phyloP scores from a whole-genome alignment of 2,113 vertebrate species.

The Ibidorhyncha struthersii region DNA sequence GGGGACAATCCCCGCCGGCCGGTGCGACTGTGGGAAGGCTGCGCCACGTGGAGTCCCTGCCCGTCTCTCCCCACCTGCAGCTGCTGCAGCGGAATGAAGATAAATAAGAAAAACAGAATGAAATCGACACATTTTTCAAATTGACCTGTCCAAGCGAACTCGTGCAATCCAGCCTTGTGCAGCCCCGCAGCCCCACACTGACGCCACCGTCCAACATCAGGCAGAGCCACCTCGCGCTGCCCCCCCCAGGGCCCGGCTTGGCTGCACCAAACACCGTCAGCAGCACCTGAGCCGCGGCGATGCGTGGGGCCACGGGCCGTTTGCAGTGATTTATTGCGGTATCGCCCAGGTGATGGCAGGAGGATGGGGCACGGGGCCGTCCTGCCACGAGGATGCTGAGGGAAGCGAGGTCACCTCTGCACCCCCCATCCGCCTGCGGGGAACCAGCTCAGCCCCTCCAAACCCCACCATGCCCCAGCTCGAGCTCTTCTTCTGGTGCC shows the following conservation, averaged over 20 bases:
- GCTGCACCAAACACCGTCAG: background rate
- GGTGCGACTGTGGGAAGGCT: fast-evolving
- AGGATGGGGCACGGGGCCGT: fast-evolving
- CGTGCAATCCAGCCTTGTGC: background rate
- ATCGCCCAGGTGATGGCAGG: background rate
- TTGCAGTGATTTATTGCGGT: constrained; percentile 43
- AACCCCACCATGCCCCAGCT: background rate
- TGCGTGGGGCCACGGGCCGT: constrained; percentile 10
- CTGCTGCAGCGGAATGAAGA: background rate
- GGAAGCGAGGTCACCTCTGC: background rate
- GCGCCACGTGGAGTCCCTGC: background rate
- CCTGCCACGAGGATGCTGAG: background rate
- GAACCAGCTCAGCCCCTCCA: background rate
- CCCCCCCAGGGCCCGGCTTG: background rate
- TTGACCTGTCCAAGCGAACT: background rate
- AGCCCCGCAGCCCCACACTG: background rate
- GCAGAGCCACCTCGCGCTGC: background rate
- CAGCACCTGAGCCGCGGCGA: constrained; percentile 34
- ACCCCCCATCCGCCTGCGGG: fast-evolving
- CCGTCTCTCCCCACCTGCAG: background rate
- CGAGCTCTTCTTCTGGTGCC: background rate
- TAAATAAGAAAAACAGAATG: background rate
- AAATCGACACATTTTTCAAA: background rate
- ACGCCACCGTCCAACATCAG: background rate
- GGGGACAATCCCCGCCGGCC: background rate